These are phyloP conservation scores for Callithrix jacchus DNA, from an alignment of 2,113 vertebrate genomes.

Conservation along the genomic window DNA sequence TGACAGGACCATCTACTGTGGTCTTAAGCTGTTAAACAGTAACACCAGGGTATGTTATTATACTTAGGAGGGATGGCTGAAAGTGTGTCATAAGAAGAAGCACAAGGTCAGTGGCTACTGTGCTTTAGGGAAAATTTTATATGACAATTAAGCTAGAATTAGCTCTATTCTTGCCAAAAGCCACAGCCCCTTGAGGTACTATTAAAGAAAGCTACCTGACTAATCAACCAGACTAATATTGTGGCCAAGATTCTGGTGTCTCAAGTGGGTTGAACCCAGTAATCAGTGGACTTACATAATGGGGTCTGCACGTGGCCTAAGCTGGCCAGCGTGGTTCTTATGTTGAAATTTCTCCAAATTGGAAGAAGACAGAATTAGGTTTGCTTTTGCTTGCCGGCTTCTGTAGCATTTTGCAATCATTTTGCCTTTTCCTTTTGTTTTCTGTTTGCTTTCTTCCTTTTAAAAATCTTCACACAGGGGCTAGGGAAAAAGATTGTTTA, in stretches of 20 bases:
- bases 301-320: slow-evolving; percentile 22
- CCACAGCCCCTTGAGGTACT: slow-evolving; percentile 53
- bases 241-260: slow-evolving; percentile 30
- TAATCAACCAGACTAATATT: slow-evolving; percentile 55
- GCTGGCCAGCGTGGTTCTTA: slow-evolving; percentile 5
- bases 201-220: slow-evolving; percentile 68
- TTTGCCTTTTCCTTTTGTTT: neutral
- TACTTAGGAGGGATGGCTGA: neutral
- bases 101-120: slow-evolving; percentile 56
- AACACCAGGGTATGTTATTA: neutral
- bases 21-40: neutral
- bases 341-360: neutral
- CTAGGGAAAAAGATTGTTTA: neutral
- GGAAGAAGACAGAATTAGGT: neutral
- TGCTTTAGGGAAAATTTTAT: slow-evolving; percentile 46
- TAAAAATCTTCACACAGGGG: neutral
- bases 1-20: slow-evolving; percentile 2
- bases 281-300: slow-evolving; percentile 49
- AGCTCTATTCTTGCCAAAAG: slow-evolving; percentile 66
- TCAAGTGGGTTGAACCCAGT: slow-evolving; percentile 36
- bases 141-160: slow-evolving; percentile 64
- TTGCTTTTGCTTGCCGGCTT: neutral
- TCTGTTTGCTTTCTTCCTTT: neutral
- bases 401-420: neutral
- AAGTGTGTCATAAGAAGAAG: slow-evolving; percentile 38